Conservation (phyloP, 2,888 invertebrate genomes). For the Eilema caniola region DNA sequence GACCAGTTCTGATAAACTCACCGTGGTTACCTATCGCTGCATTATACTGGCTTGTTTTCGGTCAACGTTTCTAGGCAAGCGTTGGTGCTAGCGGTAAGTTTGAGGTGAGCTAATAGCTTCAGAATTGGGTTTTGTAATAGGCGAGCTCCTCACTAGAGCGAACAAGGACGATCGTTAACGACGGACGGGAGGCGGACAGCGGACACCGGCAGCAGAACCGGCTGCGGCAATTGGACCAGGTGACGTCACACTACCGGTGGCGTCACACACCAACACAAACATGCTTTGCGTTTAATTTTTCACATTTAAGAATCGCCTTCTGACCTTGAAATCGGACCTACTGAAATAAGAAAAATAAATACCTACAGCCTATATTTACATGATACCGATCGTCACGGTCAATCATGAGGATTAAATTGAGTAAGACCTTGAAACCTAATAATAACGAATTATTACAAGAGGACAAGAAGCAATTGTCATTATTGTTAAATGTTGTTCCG, state of each 20-base stretch:
- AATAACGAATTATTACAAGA: not conserved
- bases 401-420: not conserved
- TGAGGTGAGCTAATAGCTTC: not conserved
- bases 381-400: not conserved
- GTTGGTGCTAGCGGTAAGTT: not conserved
- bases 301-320: not conserved
- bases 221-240: not conserved
- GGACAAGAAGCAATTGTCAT: not conserved
- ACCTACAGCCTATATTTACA: not conserved
- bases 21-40: not conserved
- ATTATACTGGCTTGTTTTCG: not conserved
- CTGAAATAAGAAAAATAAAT: not conserved
- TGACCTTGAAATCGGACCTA: not conserved
- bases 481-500: no score
- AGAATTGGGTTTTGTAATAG: not conserved
- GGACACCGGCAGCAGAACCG: not conserved
- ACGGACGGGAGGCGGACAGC: not conserved
- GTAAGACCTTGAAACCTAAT: not conserved
- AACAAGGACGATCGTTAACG: constrained; percentile 1
- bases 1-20: not conserved
- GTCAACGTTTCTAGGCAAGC: not conserved
- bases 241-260: not conserved
- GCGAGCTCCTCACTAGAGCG: not conserved
- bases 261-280: not conserved
- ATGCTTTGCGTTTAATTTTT: no score